Evolutionary conservation across 1,140 invertebrate genomes (phyloP).

Genomic region (Cardiocondyla obscurior): DNA sequence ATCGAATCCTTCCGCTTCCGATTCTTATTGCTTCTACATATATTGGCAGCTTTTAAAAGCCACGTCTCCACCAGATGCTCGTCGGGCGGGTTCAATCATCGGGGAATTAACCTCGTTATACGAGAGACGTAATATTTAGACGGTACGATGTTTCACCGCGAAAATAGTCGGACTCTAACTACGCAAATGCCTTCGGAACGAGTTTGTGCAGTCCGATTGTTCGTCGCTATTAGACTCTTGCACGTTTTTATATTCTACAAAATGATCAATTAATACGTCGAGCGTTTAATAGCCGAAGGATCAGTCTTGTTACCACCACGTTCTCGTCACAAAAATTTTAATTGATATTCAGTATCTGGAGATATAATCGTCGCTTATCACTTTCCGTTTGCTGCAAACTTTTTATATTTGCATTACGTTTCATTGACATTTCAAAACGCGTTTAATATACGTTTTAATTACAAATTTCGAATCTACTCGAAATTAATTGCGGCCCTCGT

Average conservation of each 20-base stretch:
- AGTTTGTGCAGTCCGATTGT: conserved; percentile 20
- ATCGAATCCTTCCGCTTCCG: not conserved
- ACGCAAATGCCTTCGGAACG: conserved; percentile 23
- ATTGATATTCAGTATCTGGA: not conserved
- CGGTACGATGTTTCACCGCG: not conserved
- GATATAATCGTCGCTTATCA: not conserved
- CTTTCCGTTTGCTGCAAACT: not conserved
- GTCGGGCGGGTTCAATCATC: conserved; percentile 28
- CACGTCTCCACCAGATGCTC: conserved; percentile 32
- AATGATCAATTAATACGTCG: conserved; percentile 25
- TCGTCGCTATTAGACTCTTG: not conserved
- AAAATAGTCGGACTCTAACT: conserved; percentile 28
- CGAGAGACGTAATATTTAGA: conserved; percentile 38
- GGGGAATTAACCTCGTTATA: conserved; percentile 47
- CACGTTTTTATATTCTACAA: conserved; percentile 5
- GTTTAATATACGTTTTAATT: not conserved
- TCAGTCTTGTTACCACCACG: not conserved
- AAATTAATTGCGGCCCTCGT: not conserved
- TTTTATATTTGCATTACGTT: no score
- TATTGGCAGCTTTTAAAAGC: conserved; percentile 23
- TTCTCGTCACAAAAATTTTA: not conserved
- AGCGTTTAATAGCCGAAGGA: not conserved
- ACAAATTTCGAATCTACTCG: not conserved
- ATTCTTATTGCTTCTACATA: not conserved
- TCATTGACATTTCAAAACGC: not conserved